These are phyloP conservation scores for Orthonychiurus folsomi DNA, from an alignment of 2,888 invertebrate species.

Conservation along the genomic window DNA sequence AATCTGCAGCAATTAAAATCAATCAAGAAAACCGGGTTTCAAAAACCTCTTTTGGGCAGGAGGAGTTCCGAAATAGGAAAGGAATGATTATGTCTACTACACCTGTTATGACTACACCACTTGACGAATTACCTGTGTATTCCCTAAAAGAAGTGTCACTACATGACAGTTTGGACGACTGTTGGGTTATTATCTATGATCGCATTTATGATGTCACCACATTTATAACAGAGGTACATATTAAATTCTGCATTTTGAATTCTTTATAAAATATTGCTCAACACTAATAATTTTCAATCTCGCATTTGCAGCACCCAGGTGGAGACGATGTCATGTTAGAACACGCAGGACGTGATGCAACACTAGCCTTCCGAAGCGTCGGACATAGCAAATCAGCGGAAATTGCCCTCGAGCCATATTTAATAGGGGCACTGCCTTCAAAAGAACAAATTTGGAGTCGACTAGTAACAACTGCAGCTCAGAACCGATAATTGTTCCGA, in stretches of 20 bases:
- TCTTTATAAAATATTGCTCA: not conserved
- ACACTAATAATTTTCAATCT: slow-evolving; percentile 3
- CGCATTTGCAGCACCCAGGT: slow-evolving; percentile 66
- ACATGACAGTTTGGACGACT: slow-evolving; percentile 63
- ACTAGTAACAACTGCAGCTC: not conserved
- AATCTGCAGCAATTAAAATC: not conserved
- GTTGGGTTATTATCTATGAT: slow-evolving; percentile 82
- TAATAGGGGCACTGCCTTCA: slow-evolving; percentile 66
- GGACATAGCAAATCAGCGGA: slow-evolving; percentile 64
- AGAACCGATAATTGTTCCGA: not conserved
- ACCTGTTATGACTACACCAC: slow-evolving; percentile 26
- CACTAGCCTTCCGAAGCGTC: slow-evolving; percentile 67
- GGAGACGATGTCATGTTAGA: slow-evolving; percentile 72
- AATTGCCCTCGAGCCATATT: slow-evolving; percentile 57
- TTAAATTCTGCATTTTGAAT: not conserved
- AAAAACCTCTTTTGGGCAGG: not conserved
- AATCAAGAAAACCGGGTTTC: not conserved
- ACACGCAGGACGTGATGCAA: slow-evolving; percentile 75
- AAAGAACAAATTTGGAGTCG: slow-evolving; percentile 56
- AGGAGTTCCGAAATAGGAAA: not conserved
- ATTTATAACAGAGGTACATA: slow-evolving; percentile 59
- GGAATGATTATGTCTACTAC: slow-evolving; percentile 2
- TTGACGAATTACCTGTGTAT: slow-evolving; percentile 37
- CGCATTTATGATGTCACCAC: slow-evolving; percentile 72
- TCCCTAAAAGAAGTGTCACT: slow-evolving; percentile 61